A percentile compares a stretch with the other conserved stretches of the same genome.
Evolutionary conservation across 2,888 invertebrate species (phyloP).

Genomic region (Chrysolina americana): DNA sequence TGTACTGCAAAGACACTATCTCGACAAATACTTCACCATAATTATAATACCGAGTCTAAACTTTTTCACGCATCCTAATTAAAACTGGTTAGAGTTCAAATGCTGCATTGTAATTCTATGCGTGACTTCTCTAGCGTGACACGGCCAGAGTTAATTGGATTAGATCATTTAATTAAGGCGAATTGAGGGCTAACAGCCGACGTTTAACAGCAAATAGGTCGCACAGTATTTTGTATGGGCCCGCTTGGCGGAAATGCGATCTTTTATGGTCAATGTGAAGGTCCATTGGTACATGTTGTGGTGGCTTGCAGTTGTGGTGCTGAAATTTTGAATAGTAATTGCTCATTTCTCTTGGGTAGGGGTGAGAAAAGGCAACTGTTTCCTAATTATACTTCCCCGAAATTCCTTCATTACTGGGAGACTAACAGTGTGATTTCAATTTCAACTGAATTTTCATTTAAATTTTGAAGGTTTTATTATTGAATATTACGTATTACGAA

Average conservation of each 20-base stretch:
- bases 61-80: constrained; percentile 36
- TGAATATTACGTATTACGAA: too few species aligned
- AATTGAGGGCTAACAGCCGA: constrained; percentile 46
- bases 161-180: constrained; percentile 56
- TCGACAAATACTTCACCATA: not conserved
- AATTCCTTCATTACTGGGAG: too few species aligned
- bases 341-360: not conserved
- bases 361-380: not conserved
- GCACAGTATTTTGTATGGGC: not conserved
- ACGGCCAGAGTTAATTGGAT: constrained; percentile 52
- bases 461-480: too few species aligned
- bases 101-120: constrained; percentile 40
- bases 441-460: too few species aligned
- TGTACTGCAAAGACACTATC: constrained; percentile 8
- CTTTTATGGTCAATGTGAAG: not conserved
- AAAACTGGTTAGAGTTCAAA: constrained; percentile 29
- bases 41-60: constrained; percentile 14
- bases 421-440: too few species aligned
- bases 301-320: not conserved
- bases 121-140: constrained; percentile 53
- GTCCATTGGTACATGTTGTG: not conserved
- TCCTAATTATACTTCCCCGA: too few species aligned
- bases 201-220: constrained; percentile 30
- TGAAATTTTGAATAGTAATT: not conserved
- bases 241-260: constrained; percentile 8